A percentile compares a stretch with the other conserved stretches of the same genome.
Conservation (phyloP, 2,797 vertebrate species). For the Pteropus rufus region DNA sequence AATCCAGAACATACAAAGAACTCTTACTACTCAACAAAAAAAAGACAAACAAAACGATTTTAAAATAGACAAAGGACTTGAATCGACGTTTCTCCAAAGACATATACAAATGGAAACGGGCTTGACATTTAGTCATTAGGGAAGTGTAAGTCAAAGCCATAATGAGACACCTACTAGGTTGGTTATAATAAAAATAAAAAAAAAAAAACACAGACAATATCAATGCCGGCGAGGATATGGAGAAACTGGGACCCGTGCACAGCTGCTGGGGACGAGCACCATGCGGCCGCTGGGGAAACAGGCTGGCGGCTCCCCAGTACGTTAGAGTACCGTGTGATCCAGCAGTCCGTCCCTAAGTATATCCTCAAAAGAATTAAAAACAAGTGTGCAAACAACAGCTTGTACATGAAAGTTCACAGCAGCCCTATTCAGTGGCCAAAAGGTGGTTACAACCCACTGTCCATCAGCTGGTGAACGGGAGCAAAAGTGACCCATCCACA, state of each 20-base stretch:
- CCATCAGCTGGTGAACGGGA: neutral
- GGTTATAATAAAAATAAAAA: too few species aligned
- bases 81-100: neutral
- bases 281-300: accelerated
- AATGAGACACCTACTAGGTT: neutral
- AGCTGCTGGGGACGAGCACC: neutral
- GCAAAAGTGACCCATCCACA: accelerated
- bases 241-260: neutral
- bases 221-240: too few species aligned
- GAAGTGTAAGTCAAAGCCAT: neutral
- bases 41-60: neutral
- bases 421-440: neutral
- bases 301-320: accelerated
- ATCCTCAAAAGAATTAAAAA: neutral
- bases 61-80: neutral
- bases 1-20: neutral
- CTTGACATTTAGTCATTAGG: neutral
- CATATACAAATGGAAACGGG: neutral
- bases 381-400: neutral
- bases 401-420: accelerated
- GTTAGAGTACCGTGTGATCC: accelerated
- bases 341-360: neutral
- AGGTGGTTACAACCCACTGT: neutral
- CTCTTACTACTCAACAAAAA: neutral
- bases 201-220: too few species aligned